These are phyloP conservation scores for Rousettus leschenaultii DNA, from an alignment of 2,113 vertebrate species.

Conservation along the genomic window DNA sequence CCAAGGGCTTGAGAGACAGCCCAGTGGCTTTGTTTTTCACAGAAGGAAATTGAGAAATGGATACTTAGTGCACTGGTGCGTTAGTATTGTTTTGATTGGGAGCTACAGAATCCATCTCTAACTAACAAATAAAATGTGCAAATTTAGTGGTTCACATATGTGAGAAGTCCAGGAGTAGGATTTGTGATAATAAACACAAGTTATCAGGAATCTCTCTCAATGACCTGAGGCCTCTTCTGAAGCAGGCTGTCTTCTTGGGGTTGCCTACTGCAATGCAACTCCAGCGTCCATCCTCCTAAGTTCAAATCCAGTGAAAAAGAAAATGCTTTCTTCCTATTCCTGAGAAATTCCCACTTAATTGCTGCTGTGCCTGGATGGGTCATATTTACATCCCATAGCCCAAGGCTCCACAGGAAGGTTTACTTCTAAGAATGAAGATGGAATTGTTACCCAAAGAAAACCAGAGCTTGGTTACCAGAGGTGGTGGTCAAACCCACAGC, in stretches of 20 bases:
- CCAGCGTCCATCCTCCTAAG: not conserved
- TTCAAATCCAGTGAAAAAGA: not conserved
- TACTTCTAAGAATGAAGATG: not conserved
- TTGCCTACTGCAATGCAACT: not conserved
- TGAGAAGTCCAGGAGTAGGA: not conserved
- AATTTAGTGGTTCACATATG: not conserved
- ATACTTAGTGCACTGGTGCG: not conserved
- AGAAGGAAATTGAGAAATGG: not conserved
- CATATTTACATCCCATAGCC: not conserved
- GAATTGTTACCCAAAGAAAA: not conserved
- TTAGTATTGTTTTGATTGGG: not conserved
- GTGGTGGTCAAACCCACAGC: not conserved
- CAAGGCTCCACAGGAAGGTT: not conserved
- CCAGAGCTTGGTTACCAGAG: not conserved
- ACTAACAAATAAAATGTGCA: not conserved
- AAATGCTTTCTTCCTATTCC: not conserved
- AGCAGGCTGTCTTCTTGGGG: not conserved
- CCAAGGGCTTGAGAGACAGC: not conserved
- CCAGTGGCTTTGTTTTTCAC: not conserved
- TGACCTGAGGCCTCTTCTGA: not conserved
- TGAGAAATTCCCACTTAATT: not conserved
- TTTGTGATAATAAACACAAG: not conserved
- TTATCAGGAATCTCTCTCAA: rapidly evolving
- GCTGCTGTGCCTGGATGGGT: not conserved
- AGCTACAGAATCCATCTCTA: not conserved